Conservation (phyloP, 2,113 vertebrate species). For the Leucoraja erinaceus region DNA sequence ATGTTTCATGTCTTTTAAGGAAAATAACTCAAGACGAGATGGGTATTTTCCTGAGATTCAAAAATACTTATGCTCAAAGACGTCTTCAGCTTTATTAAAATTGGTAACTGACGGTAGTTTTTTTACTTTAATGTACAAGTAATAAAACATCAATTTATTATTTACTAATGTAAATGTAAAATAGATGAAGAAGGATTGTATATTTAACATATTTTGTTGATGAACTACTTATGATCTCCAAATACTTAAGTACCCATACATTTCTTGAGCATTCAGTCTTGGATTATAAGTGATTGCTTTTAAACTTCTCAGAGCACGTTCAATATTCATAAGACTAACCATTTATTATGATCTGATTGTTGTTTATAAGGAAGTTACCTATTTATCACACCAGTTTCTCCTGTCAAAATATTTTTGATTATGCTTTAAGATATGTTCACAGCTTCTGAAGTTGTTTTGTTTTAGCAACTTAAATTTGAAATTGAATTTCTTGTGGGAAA, state of each 20-base stretch:
- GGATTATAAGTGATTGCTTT: neutral
- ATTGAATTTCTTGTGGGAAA: neutral
- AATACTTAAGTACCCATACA: neutral
- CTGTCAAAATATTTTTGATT: neutral
- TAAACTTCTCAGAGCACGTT: neutral
- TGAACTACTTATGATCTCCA: neutral
- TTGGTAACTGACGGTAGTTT: neutral
- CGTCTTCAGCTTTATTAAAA: neutral
- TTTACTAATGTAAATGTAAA: neutral
- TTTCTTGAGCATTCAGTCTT: neutral
- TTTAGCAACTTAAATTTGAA: conserved; percentile 6
- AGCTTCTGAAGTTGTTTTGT: neutral
- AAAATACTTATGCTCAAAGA: neutral
- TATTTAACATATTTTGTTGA: conserved; percentile 27
- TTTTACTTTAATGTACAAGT: neutral
- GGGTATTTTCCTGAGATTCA: neutral
- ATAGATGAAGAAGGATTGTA: neutral
- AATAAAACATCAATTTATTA: neutral
- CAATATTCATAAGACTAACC: neutral
- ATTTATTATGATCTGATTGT: neutral
- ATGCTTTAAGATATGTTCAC: neutral
- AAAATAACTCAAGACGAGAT: neutral
- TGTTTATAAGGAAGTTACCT: neutral
- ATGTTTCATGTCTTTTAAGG: neutral
- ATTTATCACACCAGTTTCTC: neutral